Conservation (phyloP, 2,797 vertebrate species). For the Aselliscus stoliczkanus region DNA sequence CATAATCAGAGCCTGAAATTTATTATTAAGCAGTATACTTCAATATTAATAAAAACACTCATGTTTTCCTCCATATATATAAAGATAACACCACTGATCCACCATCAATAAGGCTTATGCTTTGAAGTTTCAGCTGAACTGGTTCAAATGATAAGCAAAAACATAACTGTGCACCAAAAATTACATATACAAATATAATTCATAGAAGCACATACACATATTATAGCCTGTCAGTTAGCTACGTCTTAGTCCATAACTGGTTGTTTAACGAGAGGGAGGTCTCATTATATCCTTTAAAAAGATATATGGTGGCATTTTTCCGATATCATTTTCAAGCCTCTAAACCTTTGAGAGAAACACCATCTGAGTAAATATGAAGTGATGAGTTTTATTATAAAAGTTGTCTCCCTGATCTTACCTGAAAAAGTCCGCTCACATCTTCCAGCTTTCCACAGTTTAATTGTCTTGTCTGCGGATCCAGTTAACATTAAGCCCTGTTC, state of each 20-base stretch:
- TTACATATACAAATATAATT: not conserved
- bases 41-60: not conserved
- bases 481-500: conserved; percentile 97
- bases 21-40: not conserved
- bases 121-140: not conserved
- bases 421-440: conserved; percentile 92
- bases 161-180: not conserved
- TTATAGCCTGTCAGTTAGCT: not conserved
- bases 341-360: not conserved
- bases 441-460: conserved; percentile 97
- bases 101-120: not conserved
- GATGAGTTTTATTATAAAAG: not conserved
- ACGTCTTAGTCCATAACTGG: not conserved
- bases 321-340: not conserved
- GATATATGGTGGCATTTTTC: not conserved
- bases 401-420: conserved; percentile 81
- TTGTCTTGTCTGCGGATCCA: conserved; percentile 96
- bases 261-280: not conserved
- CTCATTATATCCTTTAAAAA: not conserved
- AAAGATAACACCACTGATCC: not conserved
- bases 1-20: not conserved
- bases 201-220: not conserved
- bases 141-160: conserved; percentile 15
- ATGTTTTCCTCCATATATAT: not conserved
- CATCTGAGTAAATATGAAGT: not conserved